phyloP scores from a whole-genome alignment of 2,888 invertebrate genomes.

The Stratiomys singularior region DNA sequence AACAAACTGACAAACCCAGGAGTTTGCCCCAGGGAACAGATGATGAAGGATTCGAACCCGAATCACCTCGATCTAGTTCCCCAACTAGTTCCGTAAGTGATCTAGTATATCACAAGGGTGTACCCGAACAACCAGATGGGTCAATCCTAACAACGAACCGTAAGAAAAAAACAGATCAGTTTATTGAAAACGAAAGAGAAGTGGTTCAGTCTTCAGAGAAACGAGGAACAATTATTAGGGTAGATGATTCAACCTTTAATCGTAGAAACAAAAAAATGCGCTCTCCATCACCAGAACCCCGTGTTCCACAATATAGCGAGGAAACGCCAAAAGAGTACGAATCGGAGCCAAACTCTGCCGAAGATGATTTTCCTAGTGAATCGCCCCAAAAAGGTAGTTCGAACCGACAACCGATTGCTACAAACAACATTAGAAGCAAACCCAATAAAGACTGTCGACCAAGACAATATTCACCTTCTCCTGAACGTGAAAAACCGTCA shows the following conservation, averaged over 20 bases:
- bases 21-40: conserved; percentile 51
- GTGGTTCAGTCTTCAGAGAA: not conserved
- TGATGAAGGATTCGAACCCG: conserved; percentile 55
- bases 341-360: not conserved
- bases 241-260: conserved; percentile 30
- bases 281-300: not conserved
- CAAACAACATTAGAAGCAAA: not conserved
- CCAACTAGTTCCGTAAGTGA: conserved; percentile 71
- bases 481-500: not conserved
- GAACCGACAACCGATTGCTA: not conserved
- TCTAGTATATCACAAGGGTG: conserved; percentile 62
- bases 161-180: not conserved
- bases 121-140: not conserved
- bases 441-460: not conserved
- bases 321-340: not conserved
- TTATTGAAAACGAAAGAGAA: conserved; percentile 17
- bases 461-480: not conserved
- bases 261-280: conserved; percentile 15
- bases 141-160: not conserved
- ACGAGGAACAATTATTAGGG: not conserved
- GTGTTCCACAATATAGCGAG: not conserved
- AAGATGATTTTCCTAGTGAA: not conserved
- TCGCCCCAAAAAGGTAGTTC: not conserved
- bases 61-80: conserved; percentile 62
- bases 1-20: conserved; percentile 44